Conservation (phyloP, 2,888 invertebrate genomes). For the Phyllotreta cruciferae region DNA sequence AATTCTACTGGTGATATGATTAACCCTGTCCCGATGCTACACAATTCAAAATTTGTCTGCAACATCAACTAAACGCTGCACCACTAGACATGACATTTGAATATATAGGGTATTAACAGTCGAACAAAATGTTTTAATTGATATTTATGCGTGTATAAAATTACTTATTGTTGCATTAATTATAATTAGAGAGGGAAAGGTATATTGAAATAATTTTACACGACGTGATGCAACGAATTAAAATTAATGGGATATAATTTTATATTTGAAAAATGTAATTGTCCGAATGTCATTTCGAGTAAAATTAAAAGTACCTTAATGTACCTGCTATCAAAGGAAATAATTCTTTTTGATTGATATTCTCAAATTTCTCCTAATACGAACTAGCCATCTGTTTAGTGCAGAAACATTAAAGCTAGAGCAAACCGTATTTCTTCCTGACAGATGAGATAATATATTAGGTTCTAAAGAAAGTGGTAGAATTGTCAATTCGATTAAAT, state of each 20-base stretch:
- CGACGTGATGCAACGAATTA: no score
- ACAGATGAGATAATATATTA: constrained; percentile 4
- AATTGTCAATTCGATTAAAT: constrained; percentile 4
- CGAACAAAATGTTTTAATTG: constrained; percentile 17
- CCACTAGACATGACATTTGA: constrained; percentile 6
- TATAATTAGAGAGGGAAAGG: no score
- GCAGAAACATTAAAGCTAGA: no score
- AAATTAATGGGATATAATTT: no score
- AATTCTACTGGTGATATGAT: constrained; percentile 6
- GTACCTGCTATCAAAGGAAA: no score
- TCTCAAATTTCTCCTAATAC: no score
- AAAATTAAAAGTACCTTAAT: no score
- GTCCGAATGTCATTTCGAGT: no score
- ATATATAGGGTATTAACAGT: constrained; percentile 15
- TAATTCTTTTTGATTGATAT: no score
- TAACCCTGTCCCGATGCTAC: constrained; percentile 11
- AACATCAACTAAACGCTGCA: constrained; percentile 2
- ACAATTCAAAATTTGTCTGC: constrained; percentile 11
- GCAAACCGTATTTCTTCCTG: not conserved
- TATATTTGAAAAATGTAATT: no score
- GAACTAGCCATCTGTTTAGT: no score
- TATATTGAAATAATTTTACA: no score
- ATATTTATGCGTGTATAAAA: constrained; percentile 19
- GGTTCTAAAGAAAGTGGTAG: constrained; percentile 1
- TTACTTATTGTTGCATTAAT: not conserved